Percentiles rank a stretch among this genome's conserved stretches.
These are phyloP conservation scores for Enhydra lutris DNA, from an alignment of 2,113 vertebrate genomes.

Conservation along the genomic window DNA sequence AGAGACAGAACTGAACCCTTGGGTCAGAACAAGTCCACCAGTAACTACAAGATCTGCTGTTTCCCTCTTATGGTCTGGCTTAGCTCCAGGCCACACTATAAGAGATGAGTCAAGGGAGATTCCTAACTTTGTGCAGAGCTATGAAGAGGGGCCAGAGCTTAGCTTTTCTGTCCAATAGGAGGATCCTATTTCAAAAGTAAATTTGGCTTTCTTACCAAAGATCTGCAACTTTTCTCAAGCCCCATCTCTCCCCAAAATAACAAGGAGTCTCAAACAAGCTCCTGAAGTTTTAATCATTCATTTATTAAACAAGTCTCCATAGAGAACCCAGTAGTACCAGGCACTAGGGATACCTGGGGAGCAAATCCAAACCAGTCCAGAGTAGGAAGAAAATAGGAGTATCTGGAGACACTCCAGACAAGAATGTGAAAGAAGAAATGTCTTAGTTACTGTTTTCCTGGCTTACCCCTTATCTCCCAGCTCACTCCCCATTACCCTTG, in stretches of 20 bases:
- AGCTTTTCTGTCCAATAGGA: neutral
- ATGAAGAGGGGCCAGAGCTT: neutral
- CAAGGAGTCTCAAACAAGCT: neutral
- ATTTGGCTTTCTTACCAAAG: neutral
- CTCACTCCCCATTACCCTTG: fast-evolving
- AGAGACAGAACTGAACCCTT: neutral
- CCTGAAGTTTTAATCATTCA: neutral
- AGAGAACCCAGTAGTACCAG: neutral
- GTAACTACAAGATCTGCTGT: neutral
- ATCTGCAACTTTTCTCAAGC: neutral
- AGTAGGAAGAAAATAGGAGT: neutral
- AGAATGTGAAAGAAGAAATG: neutral
- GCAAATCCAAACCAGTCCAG: neutral
- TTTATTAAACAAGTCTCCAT: neutral
- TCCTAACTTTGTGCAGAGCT: neutral
- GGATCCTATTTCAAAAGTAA: neutral
- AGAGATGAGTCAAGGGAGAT: neutral
- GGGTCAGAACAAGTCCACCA: neutral
- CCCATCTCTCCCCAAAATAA: neutral
- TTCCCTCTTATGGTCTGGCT: neutral
- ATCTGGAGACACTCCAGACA: neutral
- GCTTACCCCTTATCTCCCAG: neutral
- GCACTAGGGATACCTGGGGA: neutral
- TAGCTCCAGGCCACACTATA: neutral
- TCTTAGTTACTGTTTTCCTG: neutral